Base-by-base conservation (phyloP, 2,113 vertebrate genomes). In the Channa argus region DNA sequence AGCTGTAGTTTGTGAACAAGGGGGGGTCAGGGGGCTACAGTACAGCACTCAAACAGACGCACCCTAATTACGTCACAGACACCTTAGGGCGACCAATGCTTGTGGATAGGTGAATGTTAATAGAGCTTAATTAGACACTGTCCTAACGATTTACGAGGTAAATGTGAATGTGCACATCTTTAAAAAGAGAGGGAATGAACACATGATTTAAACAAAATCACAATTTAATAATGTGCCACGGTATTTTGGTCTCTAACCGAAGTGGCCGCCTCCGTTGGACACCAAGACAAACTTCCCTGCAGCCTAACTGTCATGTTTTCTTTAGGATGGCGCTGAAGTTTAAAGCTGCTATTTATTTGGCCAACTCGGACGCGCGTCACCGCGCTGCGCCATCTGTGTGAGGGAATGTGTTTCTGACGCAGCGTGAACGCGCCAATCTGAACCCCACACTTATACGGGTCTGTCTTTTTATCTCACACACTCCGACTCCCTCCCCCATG, bases 371-470 rank as follows among this genome's bases (percentile, higher is more conserved):
- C 10, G 80, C 76, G 66, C 79, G 76, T 43, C 24, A 41, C 6
- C 68, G 63, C 12, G 59, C 54, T 4, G 34, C n/a, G 10, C 14
- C 13, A 53, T 55, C n/a, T 64, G 9, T 51, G 64, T 55, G 37
- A 41, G 50, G 49, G 47, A 73, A 66, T 43, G 76, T 63, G 65
- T 41, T 44, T 47, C 24, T 63, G 77, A 54, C 53, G 54, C 70
- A 38, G 39, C 55, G 80, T 76, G 77, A 75, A 82, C 73, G 86
- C 86, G 71, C 87, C 60, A 41, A 38, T 82, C 75, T 77, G 34
- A 73, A 72, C 74, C 81, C 66, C 66, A 52, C 60, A 24, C 76
- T 83, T 74, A 43, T 38, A 61, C 46, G 13, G 36, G 43, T 68
- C 81, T 47, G 39, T 79, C 68, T 66, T 12, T 65, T 5, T 10